Evolutionary conservation across 2,888 invertebrate genomes (phyloP).

Genomic region (Napeogenes inachia): DNA sequence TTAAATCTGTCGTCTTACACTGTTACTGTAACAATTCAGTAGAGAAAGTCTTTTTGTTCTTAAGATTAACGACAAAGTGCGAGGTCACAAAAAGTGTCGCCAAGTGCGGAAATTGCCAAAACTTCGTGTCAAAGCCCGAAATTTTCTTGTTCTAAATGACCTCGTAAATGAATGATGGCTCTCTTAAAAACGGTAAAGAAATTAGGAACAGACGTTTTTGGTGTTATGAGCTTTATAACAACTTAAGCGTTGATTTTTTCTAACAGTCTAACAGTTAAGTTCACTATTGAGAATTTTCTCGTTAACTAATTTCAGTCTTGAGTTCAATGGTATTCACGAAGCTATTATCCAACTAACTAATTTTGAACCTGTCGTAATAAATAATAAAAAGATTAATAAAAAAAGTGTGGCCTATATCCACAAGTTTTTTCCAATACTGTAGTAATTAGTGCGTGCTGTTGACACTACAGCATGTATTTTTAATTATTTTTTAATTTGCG

Average conservation of each 20-base stretch:
- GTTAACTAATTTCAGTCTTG: too few species aligned
- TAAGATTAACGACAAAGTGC: slow-evolving; percentile 73
- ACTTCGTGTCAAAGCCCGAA: slow-evolving; percentile 71
- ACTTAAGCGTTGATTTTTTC: slow-evolving; percentile 39
- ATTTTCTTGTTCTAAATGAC: slow-evolving; percentile 74
- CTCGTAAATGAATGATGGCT: slow-evolving; percentile 74
- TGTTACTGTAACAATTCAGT: slow-evolving; percentile 57
- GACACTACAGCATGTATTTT: too few species aligned
- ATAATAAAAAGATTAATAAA: too few species aligned
- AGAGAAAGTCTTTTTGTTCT: slow-evolving; percentile 64
- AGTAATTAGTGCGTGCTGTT: too few species aligned
- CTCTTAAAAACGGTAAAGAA: slow-evolving; percentile 73
- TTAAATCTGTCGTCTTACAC: slow-evolving; percentile 63
- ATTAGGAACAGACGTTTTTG: slow-evolving; percentile 73
- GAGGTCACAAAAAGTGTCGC: slow-evolving; percentile 67
- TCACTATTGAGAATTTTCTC: too few species aligned
- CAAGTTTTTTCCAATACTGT: too few species aligned
- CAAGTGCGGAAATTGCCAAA: slow-evolving; percentile 73
- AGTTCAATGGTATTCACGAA: too few species aligned
- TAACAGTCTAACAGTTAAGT: too few species aligned
- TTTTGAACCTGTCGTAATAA: too few species aligned
- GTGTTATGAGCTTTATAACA: slow-evolving; percentile 69
- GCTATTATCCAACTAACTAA: too few species aligned
- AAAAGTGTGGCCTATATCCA: too few species aligned
- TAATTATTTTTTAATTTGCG: too few species aligned